Evolutionary conservation across 2,888 invertebrate species (phyloP).

Genomic region (Diaphora mendica): DNA sequence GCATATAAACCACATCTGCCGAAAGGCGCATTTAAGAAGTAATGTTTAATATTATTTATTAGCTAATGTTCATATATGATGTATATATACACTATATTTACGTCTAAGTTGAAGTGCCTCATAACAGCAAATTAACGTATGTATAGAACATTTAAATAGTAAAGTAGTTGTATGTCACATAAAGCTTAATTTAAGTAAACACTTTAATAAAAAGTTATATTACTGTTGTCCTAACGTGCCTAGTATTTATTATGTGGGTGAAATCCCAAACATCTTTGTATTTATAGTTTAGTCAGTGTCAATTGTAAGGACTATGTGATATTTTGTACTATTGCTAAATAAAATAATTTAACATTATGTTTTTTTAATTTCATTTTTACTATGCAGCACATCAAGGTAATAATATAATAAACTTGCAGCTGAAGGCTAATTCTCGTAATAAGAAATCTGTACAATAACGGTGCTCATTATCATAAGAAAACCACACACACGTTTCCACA

Average conservation of each 20-base stretch:
- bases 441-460: too few species aligned
- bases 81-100: background rate
- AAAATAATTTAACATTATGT: constrained; percentile 68
- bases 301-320: constrained; percentile 80
- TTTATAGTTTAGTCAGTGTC: constrained; percentile 61
- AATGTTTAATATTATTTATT: constrained; percentile 1
- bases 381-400: too few species aligned
- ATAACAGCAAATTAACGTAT: background rate
- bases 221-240: constrained; percentile 6
- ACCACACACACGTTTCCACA: too few species aligned
- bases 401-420: too few species aligned
- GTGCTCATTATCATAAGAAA: too few species aligned
- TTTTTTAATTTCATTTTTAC: background rate
- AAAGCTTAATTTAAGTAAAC: constrained; percentile 1
- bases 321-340: constrained; percentile 74
- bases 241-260: constrained; percentile 8
- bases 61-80: background rate
- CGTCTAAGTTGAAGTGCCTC: background rate
- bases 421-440: too few species aligned
- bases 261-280: constrained; percentile 24
- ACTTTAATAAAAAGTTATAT: constrained; percentile 1
- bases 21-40: background rate
- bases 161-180: background rate
- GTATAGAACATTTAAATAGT: background rate
- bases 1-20: background rate